Base-by-base conservation (phyloP, 2,888 invertebrate genomes). In the Rotaria sp. region DNA sequence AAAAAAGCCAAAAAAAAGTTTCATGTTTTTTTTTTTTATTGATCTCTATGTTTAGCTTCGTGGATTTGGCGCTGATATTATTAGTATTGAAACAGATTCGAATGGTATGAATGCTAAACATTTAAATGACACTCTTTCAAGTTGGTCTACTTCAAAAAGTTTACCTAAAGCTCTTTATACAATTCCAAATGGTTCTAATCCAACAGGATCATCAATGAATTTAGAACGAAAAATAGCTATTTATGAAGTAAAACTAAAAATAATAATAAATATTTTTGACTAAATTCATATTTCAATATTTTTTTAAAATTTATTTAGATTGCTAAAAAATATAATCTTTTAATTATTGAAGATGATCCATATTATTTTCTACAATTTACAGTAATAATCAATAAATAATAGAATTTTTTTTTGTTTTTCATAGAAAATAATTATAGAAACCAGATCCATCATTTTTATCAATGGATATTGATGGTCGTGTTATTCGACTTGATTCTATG, bases 281-380 rank as follows among this genome's bases (percentile, higher is more conserved):
- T 41, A 13, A 57, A 5, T 11, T 30, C 8, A 13, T n/a, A 59
- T 13, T 30, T 30, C 21, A 21, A 67, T 15, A 67, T 67, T 26
- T 67, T 26, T n/a, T n/a, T n/a, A n/a, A n/a, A 18, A 84, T 84
- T 35, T 26, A 87, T 88, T 55, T 87, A 89, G 88, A 92, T 95
- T 87, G 94, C 94, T 84, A 94, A 94, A 90, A 92, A 93, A 90
- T 94, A 94, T 90, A 94, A 95, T 91, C 93, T 95, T 57, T 89
- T 95, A 18, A 94, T 95, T 85, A 89, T 95, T 15, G 95, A 95
- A 90, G 95, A 95, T 89, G 95, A 95, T 90, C 94, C 95, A 0
- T 95, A 95, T 89, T 94, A 94, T 91, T 95, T 94, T 89, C 91
- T 95, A 89, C 94, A 94, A 90, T 95, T 94, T 90, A 87, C 87